Evolutionary conservation across 2,797 vertebrate genomes (phyloP).

Genomic region (Hippopotamyrus pictus): DNA sequence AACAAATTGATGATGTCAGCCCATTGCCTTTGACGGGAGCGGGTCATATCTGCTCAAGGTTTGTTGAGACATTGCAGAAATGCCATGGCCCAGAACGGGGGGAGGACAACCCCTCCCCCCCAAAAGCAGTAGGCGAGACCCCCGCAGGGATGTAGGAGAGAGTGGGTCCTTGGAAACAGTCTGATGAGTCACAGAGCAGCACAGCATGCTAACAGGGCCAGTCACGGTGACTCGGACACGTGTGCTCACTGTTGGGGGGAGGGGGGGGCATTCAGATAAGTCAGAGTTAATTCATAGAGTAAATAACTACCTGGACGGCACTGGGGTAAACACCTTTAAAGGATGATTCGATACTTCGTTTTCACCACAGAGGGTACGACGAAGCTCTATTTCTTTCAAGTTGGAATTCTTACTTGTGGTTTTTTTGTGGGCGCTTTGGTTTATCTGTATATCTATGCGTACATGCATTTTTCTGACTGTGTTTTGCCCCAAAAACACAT

Average conservation of each 20-base stretch:
- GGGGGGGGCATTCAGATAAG: background rate
- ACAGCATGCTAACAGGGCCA: background rate
- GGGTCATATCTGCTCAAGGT: background rate
- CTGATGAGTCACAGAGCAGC: background rate
- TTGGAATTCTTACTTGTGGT: background rate
- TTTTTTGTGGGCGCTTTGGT: background rate
- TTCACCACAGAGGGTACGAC: background rate
- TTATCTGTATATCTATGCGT: background rate
- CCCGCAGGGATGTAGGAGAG: background rate
- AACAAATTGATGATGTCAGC: background rate
- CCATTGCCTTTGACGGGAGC: background rate
- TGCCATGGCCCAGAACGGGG: background rate
- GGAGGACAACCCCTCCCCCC: background rate
- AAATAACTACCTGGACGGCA: background rate
- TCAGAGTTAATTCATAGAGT: background rate
- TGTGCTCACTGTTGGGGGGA: background rate
- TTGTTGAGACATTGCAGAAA: background rate
- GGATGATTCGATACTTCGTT: background rate
- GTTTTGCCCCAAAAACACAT: constrained; percentile 21
- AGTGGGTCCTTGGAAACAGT: background rate
- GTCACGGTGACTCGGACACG: background rate
- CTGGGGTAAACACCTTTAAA: background rate
- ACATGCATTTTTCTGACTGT: constrained; percentile 17
- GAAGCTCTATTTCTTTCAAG: background rate
- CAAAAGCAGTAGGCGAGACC: background rate